These are phyloP conservation scores for Smittia aterrima DNA, from an alignment of 2,888 invertebrate genomes.

Conservation along the genomic window DNA sequence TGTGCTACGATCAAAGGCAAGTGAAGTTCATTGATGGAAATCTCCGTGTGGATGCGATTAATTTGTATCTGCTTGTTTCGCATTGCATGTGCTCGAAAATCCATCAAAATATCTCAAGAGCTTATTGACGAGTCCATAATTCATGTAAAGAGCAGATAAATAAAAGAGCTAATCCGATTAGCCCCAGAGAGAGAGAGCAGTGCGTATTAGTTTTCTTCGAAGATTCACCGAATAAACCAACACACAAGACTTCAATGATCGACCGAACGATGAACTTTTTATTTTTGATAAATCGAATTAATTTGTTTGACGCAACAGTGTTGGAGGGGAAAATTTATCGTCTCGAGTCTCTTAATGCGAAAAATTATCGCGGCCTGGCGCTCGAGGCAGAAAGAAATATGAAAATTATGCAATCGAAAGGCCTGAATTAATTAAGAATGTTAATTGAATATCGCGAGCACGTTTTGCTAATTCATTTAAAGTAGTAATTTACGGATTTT, in stretches of 20 bases:
- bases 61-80: slow-evolving; percentile 39
- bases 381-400: neutral
- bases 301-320: neutral
- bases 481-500: slow-evolving; percentile 2
- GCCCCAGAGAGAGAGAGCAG: too few species aligned
- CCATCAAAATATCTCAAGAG: slow-evolving; percentile 12
- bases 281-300: slow-evolving; percentile 10
- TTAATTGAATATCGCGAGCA: slow-evolving; percentile 13
- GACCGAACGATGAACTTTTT: slow-evolving; percentile 17
- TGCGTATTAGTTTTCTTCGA: neutral
- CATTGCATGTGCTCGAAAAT: neutral
- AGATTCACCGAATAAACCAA: neutral
- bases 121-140: neutral
- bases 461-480: slow-evolving; percentile 2
- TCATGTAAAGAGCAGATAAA: slow-evolving; percentile 11
- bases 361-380: neutral
- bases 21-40: neutral
- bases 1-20: neutral
- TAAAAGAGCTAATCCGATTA: slow-evolving; percentile 39
- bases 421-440: slow-evolving; percentile 1
- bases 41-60: slow-evolving; percentile 9
- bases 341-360: slow-evolving; percentile 3
- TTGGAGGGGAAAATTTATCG: neutral
- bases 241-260: slow-evolving; percentile 31
- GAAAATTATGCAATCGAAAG: neutral